These are phyloP conservation scores for Hybos culiciformis DNA, from an alignment of 2,888 invertebrate genomes.

Conservation along the genomic window DNA sequence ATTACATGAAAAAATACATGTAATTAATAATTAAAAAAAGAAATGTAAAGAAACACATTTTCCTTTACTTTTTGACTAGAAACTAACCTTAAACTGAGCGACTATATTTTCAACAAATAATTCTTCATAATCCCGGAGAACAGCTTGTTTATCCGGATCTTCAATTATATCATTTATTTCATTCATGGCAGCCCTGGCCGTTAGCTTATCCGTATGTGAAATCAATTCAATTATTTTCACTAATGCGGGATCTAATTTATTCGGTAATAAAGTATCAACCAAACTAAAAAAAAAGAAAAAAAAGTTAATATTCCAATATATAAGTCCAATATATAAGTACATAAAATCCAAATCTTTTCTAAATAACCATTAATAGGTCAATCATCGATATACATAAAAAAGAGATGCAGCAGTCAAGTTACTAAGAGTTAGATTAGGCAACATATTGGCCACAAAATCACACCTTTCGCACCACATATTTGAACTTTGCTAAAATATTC, in stretches of 20 bases:
- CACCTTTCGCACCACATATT: too few species aligned
- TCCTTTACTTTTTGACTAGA: background rate
- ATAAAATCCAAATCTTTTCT: too few species aligned
- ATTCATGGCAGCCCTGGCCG: slow-evolving; percentile 38
- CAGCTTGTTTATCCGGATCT: slow-evolving; percentile 34
- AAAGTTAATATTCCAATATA: too few species aligned
- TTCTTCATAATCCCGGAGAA: slow-evolving; percentile 35
- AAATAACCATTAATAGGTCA: too few species aligned
- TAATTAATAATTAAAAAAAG: too few species aligned
- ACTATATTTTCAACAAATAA: slow-evolving; percentile 35
- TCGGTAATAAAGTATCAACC: slow-evolving; percentile 26
- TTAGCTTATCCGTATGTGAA: slow-evolving; percentile 46
- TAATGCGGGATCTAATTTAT: slow-evolving; percentile 33
- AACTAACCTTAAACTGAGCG: slow-evolving; percentile 30
- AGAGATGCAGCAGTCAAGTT: slow-evolving; percentile 2
- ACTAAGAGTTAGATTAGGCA: too few species aligned
- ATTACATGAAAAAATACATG: too few species aligned
- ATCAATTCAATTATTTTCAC: slow-evolving; percentile 44
- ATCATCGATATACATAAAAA: slow-evolving; percentile 7
- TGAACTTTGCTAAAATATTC: too few species aligned
- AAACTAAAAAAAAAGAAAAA: slow-evolving; percentile 20
- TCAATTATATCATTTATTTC: slow-evolving; percentile 33
- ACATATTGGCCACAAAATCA: too few species aligned
- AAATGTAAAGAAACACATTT: too few species aligned
- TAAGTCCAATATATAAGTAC: too few species aligned